phyloP scores from a whole-genome alignment of 2,113 vertebrate genomes.

The Aphelocoma coerulescens region DNA sequence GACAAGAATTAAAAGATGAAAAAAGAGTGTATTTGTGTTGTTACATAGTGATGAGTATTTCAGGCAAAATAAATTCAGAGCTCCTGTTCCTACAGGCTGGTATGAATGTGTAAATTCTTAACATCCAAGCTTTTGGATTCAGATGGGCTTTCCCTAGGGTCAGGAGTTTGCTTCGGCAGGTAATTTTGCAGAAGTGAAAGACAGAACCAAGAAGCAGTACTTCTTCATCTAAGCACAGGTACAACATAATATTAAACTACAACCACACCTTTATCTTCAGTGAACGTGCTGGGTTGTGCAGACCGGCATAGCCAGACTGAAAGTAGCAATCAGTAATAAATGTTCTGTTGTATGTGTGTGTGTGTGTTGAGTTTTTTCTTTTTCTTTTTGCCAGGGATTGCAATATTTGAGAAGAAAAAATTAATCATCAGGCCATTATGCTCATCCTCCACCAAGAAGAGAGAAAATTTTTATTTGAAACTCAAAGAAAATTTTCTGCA shows the following conservation, averaged over 20 bases:
- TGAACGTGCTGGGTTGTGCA: background rate
- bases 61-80: background rate
- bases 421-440: background rate
- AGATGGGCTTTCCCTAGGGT: background rate
- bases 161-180: background rate
- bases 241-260: background rate
- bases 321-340: background rate
- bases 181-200: background rate
- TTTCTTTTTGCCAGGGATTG: background rate
- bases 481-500: constrained; percentile 31
- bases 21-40: background rate
- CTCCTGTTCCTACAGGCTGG: background rate
- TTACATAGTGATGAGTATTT: background rate
- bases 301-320: background rate
- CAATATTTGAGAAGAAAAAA: background rate
- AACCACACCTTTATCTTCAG: background rate
- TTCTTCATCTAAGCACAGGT: background rate
- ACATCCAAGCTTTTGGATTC: background rate
- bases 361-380: background rate
- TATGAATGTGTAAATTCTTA: background rate
- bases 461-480: constrained; percentile 29
- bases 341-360: background rate
- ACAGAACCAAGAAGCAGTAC: background rate
- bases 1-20: background rate
- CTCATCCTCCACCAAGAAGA: background rate